Conservation (phyloP, 1,140 invertebrate genomes). For the Telenomus remus region DNA sequence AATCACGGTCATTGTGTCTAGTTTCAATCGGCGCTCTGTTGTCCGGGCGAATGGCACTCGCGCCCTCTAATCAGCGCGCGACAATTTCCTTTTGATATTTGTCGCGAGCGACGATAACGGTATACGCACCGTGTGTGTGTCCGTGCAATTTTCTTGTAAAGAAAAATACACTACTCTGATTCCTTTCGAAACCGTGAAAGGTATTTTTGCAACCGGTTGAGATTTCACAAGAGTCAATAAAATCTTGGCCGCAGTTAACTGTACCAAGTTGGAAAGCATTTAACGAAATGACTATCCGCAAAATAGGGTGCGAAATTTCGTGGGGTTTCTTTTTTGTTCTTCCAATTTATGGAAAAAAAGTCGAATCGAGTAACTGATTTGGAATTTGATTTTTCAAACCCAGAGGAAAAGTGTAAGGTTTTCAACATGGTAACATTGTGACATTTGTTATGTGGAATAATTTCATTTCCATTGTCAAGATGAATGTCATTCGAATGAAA, state of each 20-base stretch:
- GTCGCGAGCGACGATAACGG: constrained; percentile 8
- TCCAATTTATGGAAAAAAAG: neutral
- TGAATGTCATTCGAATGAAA: neutral
- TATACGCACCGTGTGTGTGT: constrained; percentile 27
- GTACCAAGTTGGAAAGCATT: constrained; percentile 32
- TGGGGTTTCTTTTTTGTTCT: constrained; percentile 1
- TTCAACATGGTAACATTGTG: no score
- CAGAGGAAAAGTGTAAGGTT: no score
- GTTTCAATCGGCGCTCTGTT: neutral
- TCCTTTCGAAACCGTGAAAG: constrained; percentile 48
- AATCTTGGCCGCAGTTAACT: constrained; percentile 39
- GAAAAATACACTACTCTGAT: constrained; percentile 35
- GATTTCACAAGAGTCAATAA: constrained; percentile 49
- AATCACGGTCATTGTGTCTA: constrained; percentile 28
- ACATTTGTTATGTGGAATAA: neutral
- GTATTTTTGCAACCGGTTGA: constrained; percentile 44
- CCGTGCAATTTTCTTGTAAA: constrained; percentile 30
- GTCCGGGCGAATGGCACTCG: neutral
- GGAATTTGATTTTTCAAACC: no score
- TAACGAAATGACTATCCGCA: constrained; percentile 25
- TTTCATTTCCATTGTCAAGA: neutral
- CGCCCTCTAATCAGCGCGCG: neutral
- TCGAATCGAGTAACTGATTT: no score
- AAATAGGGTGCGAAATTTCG: constrained; percentile 34
- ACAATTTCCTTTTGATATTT: constrained; percentile 27